Evolutionary conservation across 2,113 vertebrate species (phyloP).

Genomic region (Hyperopisus bebe): DNA sequence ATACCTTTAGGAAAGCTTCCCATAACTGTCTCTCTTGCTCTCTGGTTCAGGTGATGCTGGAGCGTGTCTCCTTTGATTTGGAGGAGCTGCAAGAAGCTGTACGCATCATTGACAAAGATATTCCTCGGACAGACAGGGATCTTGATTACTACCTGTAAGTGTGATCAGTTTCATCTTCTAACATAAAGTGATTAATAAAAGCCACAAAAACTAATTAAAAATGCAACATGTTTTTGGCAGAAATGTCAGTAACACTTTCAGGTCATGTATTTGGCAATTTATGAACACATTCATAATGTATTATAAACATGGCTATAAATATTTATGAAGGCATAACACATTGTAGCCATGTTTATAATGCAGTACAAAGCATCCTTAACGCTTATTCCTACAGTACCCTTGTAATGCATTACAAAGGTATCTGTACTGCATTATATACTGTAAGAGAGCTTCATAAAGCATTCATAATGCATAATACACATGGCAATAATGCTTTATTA

Average conservation of each 20-base stretch:
- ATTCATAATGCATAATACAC: no score
- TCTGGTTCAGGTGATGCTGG: conserved; percentile 53
- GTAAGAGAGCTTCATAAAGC: no score
- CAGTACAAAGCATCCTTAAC: no score
- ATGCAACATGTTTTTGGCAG: neutral
- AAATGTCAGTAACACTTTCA: neutral
- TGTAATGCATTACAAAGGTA: no score
- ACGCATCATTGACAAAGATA: conserved; percentile 68
- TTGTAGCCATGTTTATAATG: no score
- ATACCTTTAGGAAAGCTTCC: neutral
- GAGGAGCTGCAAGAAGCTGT: conserved; percentile 61
- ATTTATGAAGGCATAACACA: no score
- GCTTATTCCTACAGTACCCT: no score
- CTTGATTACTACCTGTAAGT: conserved; percentile 65
- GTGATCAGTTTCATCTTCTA: neutral
- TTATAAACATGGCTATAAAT: no score
- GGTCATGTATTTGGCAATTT: no score
- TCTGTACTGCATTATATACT: no score
- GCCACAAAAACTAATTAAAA: neutral
- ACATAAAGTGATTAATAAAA: neutral
- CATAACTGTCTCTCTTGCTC: neutral
- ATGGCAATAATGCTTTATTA: no score
- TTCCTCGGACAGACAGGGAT: conserved; percentile 63
- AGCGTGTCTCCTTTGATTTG: conserved; percentile 53
- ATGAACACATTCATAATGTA: no score